Base-by-base conservation (phyloP, 1,140 invertebrate species). In the Rhopalosiphum maidis region DNA sequence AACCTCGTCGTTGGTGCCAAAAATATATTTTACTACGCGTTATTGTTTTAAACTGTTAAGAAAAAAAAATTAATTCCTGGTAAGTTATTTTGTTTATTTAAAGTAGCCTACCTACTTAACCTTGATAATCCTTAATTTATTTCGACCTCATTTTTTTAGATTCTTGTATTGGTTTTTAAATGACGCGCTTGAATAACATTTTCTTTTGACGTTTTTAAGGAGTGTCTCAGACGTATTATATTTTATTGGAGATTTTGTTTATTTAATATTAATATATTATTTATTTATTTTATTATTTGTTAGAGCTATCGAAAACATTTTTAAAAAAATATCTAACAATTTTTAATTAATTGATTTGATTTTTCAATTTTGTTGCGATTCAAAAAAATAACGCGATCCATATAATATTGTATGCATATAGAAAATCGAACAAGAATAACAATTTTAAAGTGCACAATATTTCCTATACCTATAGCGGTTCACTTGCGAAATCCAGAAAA, bases 61-160 rank as follows among this genome's bases (percentile, higher is more conserved):
- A 68, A 68, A 60, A 8, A 55, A 60, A 11, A 60, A 60, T 30
- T 7, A 55, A 60, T 30, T 60, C 60, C 60, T 68, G n/a, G 30
- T 25, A 60, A 41, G 41, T 60, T 60, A n/a, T 68, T 68, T 68
- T 68, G 60, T 68, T 68, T 68, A 68, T 68, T 68, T 68, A 68
- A 68, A 3, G 60, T 15, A n/a, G 60, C 30, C 25, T 68, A 54
- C 51, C 51, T 54, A 68, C 55, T 11, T 68, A n/a, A 68, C 60
- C 60, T 68, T 68, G 60, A 68, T 68, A 68, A 68, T 68, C 60
- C 60, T 68, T 68, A 68, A 68, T 68, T 68, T 68, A 68, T 68
- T 68, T 68, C 60, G 30, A 68, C 11, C 25, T 68, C 30, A 15
- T 68, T 30, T 30, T 60, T 60, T 60, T 60, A 60, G 25, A 30